Conservation (phyloP, 2,113 vertebrate genomes). For the Circaetus gallicus region DNA sequence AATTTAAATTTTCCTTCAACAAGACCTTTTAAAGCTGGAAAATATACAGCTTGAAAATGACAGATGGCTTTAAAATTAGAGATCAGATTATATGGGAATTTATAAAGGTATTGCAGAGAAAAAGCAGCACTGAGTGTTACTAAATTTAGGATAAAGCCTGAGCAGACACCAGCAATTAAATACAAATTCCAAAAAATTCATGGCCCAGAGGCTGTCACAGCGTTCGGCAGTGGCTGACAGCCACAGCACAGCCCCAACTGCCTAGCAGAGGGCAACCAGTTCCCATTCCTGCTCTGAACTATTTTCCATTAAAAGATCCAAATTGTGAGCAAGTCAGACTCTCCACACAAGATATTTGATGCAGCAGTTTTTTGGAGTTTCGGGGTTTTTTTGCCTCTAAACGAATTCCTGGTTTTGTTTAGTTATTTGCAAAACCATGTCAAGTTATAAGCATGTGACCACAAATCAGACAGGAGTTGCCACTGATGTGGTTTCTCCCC, state of each 20-base stretch:
- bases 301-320: conserved; percentile 6
- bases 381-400: neutral
- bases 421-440: conserved; percentile 48
- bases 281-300: neutral
- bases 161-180: conserved; percentile 49
- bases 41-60: conserved; percentile 27
- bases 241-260: neutral
- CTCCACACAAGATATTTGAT: conserved; percentile 9
- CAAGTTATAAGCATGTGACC: conserved; percentile 39
- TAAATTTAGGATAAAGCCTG: conserved; percentile 45
- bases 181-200: conserved; percentile 4
- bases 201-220: neutral
- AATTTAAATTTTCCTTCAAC: conserved; percentile 45
- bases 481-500: conserved; percentile 58
- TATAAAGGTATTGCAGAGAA: conserved; percentile 44
- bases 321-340: neutral
- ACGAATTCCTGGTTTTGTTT: conserved; percentile 37
- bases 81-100: conserved; percentile 42
- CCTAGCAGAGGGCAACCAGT: neutral
- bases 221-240: neutral
- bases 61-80: conserved; percentile 52
- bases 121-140: neutral
- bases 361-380: neutral
- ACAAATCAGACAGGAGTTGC: conserved; percentile 57
- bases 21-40: conserved; percentile 23